A percentile compares a stretch with the other conserved stretches of the same genome.
phyloP scores from a whole-genome alignment of 2,113 vertebrate species.

The Salvelinus alpinus region DNA sequence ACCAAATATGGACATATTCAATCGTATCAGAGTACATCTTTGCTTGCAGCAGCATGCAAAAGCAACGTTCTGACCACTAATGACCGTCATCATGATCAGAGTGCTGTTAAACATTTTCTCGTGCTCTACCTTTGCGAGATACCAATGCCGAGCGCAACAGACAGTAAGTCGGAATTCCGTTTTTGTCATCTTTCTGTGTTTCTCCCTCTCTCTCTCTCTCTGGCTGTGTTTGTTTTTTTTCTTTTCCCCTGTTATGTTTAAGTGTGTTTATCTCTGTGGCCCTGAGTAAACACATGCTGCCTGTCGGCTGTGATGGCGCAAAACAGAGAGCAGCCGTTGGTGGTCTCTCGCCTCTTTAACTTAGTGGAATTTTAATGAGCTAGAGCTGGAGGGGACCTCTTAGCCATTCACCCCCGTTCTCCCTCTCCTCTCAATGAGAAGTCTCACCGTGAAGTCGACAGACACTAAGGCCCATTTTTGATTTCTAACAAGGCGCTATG shows the following conservation, averaged over 20 bases:
- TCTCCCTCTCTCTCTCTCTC: too few relatives aligned
- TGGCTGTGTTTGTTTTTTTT: background rate
- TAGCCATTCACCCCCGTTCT: background rate
- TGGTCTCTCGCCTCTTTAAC: constrained; percentile 1
- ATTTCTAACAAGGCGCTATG: too few relatives aligned
- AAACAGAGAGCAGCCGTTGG: background rate
- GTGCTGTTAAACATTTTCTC: background rate
- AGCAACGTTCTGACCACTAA: background rate
- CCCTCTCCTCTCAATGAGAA: too few relatives aligned
- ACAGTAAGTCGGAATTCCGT: background rate
- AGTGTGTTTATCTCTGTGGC: background rate
- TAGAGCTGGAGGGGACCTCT: background rate
- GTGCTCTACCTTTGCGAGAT: background rate
- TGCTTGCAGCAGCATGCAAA: constrained; percentile 2
- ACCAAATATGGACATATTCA: background rate
- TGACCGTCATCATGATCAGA: background rate
- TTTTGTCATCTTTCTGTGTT: background rate
- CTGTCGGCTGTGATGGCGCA: constrained; percentile 4
- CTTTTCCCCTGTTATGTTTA: background rate
- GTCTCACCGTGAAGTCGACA: background rate
- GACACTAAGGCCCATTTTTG: background rate
- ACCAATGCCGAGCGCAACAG: background rate
- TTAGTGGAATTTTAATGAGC: background rate
- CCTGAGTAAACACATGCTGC: constrained; percentile 1
- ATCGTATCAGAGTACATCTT: background rate